Evolutionary conservation across 2,888 invertebrate species (phyloP).

Genomic region (Gonocerus acuteangulatus): DNA sequence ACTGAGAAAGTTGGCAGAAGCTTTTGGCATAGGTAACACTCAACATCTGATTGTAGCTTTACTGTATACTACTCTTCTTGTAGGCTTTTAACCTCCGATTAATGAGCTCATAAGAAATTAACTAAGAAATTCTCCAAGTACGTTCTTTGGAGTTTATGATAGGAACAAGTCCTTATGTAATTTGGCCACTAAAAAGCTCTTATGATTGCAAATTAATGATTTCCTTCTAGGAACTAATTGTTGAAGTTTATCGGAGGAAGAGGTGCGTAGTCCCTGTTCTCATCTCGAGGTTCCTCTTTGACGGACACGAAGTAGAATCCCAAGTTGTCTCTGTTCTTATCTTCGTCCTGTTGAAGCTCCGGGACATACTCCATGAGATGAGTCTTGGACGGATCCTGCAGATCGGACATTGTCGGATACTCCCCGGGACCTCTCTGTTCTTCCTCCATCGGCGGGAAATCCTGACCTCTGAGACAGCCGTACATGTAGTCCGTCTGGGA

Average conservation of each 20-base stretch:
- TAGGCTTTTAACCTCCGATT: too few relatives aligned
- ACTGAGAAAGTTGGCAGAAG: too few relatives aligned
- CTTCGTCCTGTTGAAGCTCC: constrained; percentile 30
- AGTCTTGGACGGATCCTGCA: constrained; percentile 34
- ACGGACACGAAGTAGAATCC: constrained; percentile 34
- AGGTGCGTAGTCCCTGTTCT: constrained; percentile 28
- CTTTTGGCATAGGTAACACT: too few relatives aligned
- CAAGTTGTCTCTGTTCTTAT: constrained; percentile 29
- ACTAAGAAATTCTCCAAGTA: too few relatives aligned
- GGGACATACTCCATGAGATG: constrained; percentile 42
- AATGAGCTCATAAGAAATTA: too few relatives aligned
- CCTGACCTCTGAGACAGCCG: constrained; percentile 27
- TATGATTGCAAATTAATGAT: too few relatives aligned
- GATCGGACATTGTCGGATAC: constrained; percentile 43
- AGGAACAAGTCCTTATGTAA: too few relatives aligned
- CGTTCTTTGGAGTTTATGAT: too few relatives aligned
- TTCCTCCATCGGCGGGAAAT: constrained; percentile 39
- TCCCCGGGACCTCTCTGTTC: constrained; percentile 42
- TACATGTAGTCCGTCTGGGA: constrained; percentile 37
- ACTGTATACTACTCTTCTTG: too few relatives aligned
- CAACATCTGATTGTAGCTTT: too few relatives aligned
- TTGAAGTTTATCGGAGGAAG: constrained; percentile 34
- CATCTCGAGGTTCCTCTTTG: constrained; percentile 31
- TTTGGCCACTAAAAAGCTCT: too few relatives aligned
- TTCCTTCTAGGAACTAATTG: too few relatives aligned